These are phyloP conservation scores for Muscina levida DNA, from an alignment of 2,888 invertebrate species.

Conservation along the genomic window DNA sequence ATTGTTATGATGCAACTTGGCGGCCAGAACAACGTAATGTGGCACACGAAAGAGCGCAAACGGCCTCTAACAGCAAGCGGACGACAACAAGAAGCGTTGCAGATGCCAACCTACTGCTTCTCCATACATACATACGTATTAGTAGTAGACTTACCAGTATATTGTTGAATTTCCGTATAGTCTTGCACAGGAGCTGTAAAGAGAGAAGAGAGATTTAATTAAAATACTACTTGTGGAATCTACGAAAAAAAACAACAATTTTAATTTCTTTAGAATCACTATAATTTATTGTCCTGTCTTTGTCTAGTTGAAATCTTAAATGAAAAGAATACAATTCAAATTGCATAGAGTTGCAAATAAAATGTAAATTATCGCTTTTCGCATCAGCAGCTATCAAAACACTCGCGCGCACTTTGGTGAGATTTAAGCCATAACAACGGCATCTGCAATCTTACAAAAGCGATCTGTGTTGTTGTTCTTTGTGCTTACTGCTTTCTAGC, in stretches of 20 bases:
- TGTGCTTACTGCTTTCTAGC: not conserved
- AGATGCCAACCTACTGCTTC: too few species aligned
- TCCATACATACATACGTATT: too few species aligned
- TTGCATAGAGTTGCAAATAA: slow-evolving; percentile 12
- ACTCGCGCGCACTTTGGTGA: slow-evolving; percentile 8
- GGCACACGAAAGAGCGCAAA: not conserved
- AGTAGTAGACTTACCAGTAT: slow-evolving; percentile 81
- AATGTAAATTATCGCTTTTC: slow-evolving; percentile 56
- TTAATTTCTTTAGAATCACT: slow-evolving; percentile 36
- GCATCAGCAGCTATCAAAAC: slow-evolving; percentile 36
- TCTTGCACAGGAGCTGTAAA: slow-evolving; percentile 86
- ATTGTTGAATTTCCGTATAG: slow-evolving; percentile 84
- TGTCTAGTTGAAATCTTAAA: slow-evolving; percentile 31
- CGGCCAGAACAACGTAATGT: slow-evolving; percentile 13
- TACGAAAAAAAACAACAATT: slow-evolving; percentile 40
- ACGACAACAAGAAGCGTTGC: slow-evolving; percentile 1
- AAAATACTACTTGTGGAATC: slow-evolving; percentile 36
- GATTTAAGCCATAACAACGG: slow-evolving; percentile 30
- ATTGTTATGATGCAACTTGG: slow-evolving; percentile 50
- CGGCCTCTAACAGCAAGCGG: not conserved
- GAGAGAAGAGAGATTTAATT: slow-evolving; percentile 72
- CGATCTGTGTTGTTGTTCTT: slow-evolving; percentile 21
- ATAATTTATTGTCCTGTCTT: slow-evolving; percentile 43
- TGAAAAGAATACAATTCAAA: not conserved
- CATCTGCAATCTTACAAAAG: slow-evolving; percentile 19